Base-by-base conservation (phyloP, 2,797 vertebrate genomes). In the Adelosebastes latens region DNA sequence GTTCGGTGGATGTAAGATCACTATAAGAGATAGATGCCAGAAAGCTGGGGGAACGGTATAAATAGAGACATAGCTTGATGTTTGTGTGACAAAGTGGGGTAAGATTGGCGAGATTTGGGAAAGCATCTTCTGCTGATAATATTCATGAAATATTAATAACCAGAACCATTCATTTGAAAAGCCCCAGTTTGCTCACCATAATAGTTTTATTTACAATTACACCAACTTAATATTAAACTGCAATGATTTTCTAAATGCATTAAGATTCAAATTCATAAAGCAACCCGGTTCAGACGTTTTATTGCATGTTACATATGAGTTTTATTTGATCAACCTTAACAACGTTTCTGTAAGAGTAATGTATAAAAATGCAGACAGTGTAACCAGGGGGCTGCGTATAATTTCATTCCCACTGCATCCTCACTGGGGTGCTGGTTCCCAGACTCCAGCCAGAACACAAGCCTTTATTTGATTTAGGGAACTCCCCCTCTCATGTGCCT, bases 381-480 rank as follows among this genome's bases (percentile, higher is more conserved):
- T 81, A 93, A 93, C 85, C 80, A 68, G 90, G 67, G 90, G 92
- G 86, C 70, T 83, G 69, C 70, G 68, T 84, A 75, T 96, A 94
- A 96, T 95, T 93, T 94, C 88, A 96, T 96, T 96, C 93, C 91
- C 90, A 89, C 88, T 89, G 89, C 90, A 93, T 92, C 91, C 94
- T 92, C 95, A 89, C 91, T 88, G 92, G 95, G 94, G 94, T 92
- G 93, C 91, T 94, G 89, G 82, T 93, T 92, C 89, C 90, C 88
- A 92, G 89, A 89, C 93, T 88, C 79, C 77, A 92, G 89, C 81
- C 83, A 80, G 78, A 92, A 91, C 90, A 94, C 90, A 90, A 79
- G 85, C 88, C 87, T 95, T 95, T 92, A 95, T 96, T 96, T 93
- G 90, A 95, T 95, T 96, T 94, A 87, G 81, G 86, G 88, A 92